Conservation (phyloP, 2,113 vertebrate genomes). For the Cathartes aura region DNA sequence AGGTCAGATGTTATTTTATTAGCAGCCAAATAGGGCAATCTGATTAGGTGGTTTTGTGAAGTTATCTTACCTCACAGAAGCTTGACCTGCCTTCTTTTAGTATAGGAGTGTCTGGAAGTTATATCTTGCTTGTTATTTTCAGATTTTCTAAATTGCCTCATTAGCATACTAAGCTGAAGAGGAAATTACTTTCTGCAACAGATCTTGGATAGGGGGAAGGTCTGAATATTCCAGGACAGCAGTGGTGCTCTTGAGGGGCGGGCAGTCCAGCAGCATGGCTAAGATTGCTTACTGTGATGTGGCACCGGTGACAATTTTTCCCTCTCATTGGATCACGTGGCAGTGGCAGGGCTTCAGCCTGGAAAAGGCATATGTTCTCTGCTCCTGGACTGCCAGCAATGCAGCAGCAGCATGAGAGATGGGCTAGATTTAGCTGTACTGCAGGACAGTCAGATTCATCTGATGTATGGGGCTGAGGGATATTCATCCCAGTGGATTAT, state of each 20-base stretch:
- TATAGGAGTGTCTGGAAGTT: not conserved
- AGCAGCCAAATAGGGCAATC: not conserved
- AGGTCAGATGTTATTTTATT: not conserved
- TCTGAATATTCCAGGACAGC: too few species aligned
- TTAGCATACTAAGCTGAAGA: not conserved
- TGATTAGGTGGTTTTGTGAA: not conserved
- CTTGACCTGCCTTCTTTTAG: not conserved
- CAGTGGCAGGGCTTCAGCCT: not conserved
- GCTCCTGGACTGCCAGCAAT: not conserved
- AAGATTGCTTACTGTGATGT: not conserved
- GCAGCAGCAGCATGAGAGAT: not conserved
- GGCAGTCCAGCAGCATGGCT: not conserved
- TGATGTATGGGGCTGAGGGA: not conserved
- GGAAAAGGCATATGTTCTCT: not conserved
- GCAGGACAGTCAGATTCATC: not conserved
- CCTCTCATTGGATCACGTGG: not conserved
- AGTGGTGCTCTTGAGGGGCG: accelerated
- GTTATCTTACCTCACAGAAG: not conserved
- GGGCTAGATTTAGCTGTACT: not conserved
- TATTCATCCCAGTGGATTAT: not conserved
- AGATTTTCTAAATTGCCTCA: not conserved
- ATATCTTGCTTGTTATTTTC: not conserved
- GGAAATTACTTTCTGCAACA: not conserved
- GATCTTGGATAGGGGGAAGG: not conserved
- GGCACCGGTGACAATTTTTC: not conserved